Conservation (phyloP, 2,888 invertebrate species). For the Campoplex capitator region DNA sequence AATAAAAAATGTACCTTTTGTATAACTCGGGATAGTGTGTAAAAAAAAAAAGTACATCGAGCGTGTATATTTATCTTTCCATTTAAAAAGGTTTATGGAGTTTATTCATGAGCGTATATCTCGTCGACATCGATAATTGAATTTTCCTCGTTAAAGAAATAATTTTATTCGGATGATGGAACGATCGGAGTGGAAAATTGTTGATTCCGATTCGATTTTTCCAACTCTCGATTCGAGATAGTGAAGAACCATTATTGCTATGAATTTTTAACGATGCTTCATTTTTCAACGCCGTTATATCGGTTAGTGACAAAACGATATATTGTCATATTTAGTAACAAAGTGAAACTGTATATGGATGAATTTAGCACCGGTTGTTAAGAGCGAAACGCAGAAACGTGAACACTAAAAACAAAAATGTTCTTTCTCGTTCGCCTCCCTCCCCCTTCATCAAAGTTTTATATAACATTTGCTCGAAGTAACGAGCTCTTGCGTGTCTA, state of each 20-base stretch:
- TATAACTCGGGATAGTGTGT: not conserved
- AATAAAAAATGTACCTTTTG: not conserved
- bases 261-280: slow-evolving; percentile 12
- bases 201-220: not conserved
- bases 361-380: not conserved
- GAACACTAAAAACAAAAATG: not conserved
- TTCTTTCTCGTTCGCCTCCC: not conserved
- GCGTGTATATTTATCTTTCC: not conserved
- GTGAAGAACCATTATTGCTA: not conserved
- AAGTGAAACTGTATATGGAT: not conserved
- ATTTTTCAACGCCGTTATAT: not conserved
- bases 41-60: not conserved
- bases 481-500: not conserved
- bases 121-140: not conserved
- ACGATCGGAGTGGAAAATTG: not conserved
- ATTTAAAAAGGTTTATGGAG: not conserved
- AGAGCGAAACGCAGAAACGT: not conserved
- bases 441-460: not conserved
- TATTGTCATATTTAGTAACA: not conserved
- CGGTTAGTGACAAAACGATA: too few relatives aligned
- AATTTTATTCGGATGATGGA: slow-evolving; percentile 6
- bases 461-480: not conserved
- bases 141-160: not conserved
- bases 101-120: not conserved
- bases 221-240: not conserved